Conservation (phyloP, 2,888 invertebrate species). For the Mycalesis mineus region DNA sequence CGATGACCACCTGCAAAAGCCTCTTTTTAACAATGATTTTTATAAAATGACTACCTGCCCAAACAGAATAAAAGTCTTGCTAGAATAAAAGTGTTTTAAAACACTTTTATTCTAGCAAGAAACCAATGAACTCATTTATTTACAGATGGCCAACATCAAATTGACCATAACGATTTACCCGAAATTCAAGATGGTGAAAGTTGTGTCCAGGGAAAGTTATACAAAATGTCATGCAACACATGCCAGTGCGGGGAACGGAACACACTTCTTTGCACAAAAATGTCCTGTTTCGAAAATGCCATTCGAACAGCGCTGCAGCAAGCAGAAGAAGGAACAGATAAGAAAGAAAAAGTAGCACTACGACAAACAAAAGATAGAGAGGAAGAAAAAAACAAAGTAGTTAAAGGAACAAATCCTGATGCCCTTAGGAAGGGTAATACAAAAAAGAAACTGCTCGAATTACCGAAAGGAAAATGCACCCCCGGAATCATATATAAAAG, state of each 20-base stretch:
- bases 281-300: constrained; percentile 43
- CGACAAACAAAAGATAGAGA: background rate
- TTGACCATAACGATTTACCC: constrained; percentile 33
- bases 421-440: background rate
- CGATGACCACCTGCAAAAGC: too few species aligned
- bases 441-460: background rate
- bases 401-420: background rate
- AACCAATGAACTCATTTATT: too few species aligned
- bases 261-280: constrained; percentile 57
- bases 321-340: background rate
- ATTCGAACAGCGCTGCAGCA: background rate
- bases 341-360: background rate
- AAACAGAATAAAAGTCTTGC: too few species aligned
- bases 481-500: constrained; percentile 50
- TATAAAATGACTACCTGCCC: too few species aligned
- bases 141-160: background rate
- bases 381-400: background rate
- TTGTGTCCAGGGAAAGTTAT: constrained; percentile 45
- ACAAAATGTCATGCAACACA: constrained; percentile 55
- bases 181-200: constrained; percentile 43
- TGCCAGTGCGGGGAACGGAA: constrained; percentile 47
- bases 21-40: too few species aligned
- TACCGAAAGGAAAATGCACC: constrained; percentile 36
- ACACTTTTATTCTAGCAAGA: too few species aligned
- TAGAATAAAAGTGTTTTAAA: too few species aligned